Evolutionary conservation across 2,797 vertebrate genomes (phyloP).

Genomic region (Picus viridis): DNA sequence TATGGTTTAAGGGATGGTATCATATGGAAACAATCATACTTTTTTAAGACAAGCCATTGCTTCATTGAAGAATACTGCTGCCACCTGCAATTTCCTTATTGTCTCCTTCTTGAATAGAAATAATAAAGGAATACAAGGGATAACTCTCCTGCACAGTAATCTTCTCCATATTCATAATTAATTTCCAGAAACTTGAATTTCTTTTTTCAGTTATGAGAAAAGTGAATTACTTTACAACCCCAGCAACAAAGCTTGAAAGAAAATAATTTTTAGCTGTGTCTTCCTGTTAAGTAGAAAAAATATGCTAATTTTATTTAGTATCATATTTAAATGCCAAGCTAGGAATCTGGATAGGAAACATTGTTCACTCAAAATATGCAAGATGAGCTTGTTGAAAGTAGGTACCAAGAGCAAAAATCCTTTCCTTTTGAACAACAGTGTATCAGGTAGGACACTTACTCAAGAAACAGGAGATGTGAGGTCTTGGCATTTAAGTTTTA

Average conservation of each 20-base stretch:
- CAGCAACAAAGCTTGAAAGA: neutral
- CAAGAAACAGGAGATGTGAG: neutral
- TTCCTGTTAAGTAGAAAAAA: neutral
- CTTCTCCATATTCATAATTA: neutral
- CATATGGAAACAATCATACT: neutral
- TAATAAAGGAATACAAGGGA: neutral
- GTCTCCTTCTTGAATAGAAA: neutral
- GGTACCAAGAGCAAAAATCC: neutral
- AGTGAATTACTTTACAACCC: neutral
- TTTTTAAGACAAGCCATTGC: neutral
- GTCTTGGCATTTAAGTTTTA: neutral
- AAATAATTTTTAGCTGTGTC: neutral
- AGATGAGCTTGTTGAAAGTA: neutral
- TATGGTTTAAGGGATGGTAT: neutral
- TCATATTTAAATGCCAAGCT: neutral
- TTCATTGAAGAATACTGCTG: neutral
- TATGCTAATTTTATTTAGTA: neutral
- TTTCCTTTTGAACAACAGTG: neutral
- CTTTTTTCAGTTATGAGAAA: neutral
- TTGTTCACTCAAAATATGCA: neutral
- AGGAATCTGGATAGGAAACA: neutral
- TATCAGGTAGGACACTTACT: neutral
- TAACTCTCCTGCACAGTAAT: neutral
- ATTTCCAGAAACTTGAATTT: neutral
- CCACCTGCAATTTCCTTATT: neutral